A percentile compares a stretch with the other conserved stretches of the same genome.
phyloP scores from a whole-genome alignment of 2,113 vertebrate genomes.

The Vombatus ursinus region DNA sequence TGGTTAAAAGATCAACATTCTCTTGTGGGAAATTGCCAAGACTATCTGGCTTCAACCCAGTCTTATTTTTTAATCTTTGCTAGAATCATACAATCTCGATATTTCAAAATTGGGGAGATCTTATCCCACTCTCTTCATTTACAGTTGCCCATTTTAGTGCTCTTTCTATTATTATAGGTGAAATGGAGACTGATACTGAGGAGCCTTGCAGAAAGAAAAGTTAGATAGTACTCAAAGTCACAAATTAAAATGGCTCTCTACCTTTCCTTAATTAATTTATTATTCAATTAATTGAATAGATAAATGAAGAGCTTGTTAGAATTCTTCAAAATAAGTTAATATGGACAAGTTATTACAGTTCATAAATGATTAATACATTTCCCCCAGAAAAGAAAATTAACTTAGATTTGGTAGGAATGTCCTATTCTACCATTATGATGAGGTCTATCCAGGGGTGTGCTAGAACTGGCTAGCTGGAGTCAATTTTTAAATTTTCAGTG shows the following conservation, averaged over 20 bases:
- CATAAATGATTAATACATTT: not conserved
- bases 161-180: not conserved
- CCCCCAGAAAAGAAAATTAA: not conserved
- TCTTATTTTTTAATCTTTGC: not conserved
- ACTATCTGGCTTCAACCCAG: not conserved
- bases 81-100: not conserved
- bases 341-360: not conserved
- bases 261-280: not conserved
- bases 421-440: not conserved
- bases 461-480: not conserved
- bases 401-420: not conserved
- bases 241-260: not conserved
- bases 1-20: not conserved
- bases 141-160: not conserved
- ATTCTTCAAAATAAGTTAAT: not conserved
- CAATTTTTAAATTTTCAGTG: not conserved
- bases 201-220: not conserved
- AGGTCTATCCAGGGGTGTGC: not conserved
- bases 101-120: not conserved
- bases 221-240: not conserved
- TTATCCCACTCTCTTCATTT: not conserved
- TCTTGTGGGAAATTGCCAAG: not conserved
- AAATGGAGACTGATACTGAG: not conserved
- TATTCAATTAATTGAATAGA: not conserved
- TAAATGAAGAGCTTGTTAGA: not conserved